These are phyloP conservation scores for Yponomeuta cagnagella DNA, from an alignment of 2,888 invertebrate species.

Conservation along the genomic window DNA sequence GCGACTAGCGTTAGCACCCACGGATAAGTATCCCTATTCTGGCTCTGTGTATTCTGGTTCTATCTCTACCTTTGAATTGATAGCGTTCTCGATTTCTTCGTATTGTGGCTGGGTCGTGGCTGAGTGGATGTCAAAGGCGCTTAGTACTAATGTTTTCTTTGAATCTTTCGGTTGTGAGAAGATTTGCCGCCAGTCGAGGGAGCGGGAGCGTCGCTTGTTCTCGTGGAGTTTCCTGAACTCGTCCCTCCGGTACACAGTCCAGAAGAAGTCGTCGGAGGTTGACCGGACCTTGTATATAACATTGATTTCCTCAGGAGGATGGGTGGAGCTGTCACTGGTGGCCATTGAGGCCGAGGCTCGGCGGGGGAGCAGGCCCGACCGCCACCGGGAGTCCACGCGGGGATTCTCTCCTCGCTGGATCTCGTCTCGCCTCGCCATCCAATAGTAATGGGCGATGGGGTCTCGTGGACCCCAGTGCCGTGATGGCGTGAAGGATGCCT, in stretches of 20 bases:
- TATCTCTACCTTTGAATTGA: background rate
- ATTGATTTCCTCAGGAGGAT: background rate
- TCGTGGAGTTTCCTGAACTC: constrained; percentile 26
- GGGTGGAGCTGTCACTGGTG: background rate
- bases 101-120: background rate
- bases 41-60: background rate
- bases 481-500: constrained; percentile 55
- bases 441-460: constrained; percentile 63
- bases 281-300: constrained; percentile 35
- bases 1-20: too few species aligned
- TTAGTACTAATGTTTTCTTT: background rate
- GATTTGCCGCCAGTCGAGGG: constrained; percentile 39
- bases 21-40: background rate
- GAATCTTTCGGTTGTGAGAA: background rate
- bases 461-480: constrained; percentile 66
- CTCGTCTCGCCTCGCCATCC: constrained; percentile 53
- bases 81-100: background rate
- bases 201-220: constrained; percentile 39
- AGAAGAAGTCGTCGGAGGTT: constrained; percentile 57
- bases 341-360: background rate
- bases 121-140: background rate
- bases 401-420: constrained; percentile 26
- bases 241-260: constrained; percentile 39
- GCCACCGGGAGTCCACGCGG: constrained; percentile 36
- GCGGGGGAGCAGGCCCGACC: constrained; percentile 46